A percentile compares a stretch with the other conserved stretches of the same genome.
These are phyloP conservation scores for Tholera decimalis DNA, from an alignment of 2,888 invertebrate species.

Conservation along the genomic window DNA sequence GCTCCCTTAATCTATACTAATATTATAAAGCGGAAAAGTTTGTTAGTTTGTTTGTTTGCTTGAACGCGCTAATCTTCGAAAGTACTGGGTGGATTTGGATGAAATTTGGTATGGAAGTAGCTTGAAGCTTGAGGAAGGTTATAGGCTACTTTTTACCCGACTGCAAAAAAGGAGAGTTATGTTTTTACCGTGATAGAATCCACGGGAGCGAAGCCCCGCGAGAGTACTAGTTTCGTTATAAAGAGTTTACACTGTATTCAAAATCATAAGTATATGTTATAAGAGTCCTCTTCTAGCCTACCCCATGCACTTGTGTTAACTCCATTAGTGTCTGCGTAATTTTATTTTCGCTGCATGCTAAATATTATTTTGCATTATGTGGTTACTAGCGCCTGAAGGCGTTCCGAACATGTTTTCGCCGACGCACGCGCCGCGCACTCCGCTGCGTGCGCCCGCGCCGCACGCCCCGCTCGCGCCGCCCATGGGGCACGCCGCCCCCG, in stretches of 20 bases:
- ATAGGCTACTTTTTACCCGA: no score
- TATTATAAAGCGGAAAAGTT: no score
- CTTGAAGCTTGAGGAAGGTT: no score
- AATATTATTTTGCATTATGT: slow-evolving; percentile 81
- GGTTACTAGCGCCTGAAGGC: slow-evolving; percentile 87
- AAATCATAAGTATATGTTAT: not conserved
- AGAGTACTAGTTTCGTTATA: no score
- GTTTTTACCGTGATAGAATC: no score
- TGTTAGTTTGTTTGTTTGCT: no score
- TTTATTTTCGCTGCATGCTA: slow-evolving; percentile 70
- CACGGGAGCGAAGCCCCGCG: no score
- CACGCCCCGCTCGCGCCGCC: slow-evolving; percentile 79
- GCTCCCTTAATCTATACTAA: no score
- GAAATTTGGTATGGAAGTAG: no score
- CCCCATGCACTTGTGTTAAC: slow-evolving; percentile 17
- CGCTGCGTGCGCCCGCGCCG: slow-evolving; percentile 80
- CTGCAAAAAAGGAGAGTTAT: no score
- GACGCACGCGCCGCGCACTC: slow-evolving; percentile 82
- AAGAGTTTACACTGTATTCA: not conserved
- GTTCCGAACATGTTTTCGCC: slow-evolving; percentile 88
- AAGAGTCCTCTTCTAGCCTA: not conserved
- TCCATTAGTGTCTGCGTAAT: slow-evolving; percentile 52
- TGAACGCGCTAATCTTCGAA: no score
- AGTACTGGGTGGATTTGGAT: no score
- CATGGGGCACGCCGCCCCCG: slow-evolving; percentile 64